Percentiles rank a stretch among this genome's conserved stretches.
These are phyloP conservation scores for Lytechinus variegatus DNA, from an alignment of 35 echinoderm and acorn worm species.

Conservation along the genomic window DNA sequence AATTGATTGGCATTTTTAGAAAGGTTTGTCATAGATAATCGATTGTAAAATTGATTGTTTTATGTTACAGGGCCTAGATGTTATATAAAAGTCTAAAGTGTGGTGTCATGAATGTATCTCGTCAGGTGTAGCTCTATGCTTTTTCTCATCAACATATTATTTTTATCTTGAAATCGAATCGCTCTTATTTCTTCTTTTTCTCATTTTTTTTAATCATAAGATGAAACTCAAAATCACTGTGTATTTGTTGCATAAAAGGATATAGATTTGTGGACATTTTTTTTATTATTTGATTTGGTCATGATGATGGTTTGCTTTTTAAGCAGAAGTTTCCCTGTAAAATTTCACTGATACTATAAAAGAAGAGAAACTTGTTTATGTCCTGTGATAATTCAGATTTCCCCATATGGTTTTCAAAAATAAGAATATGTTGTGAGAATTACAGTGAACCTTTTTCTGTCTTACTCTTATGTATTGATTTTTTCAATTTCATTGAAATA, in stretches of 20 bases:
- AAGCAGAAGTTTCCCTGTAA: neutral
- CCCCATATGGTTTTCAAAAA: too few relatives aligned
- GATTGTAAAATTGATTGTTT: neutral
- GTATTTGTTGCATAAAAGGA: neutral
- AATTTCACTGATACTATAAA: too few relatives aligned
- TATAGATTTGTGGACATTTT: neutral
- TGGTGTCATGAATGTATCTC: neutral
- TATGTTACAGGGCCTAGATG: neutral
- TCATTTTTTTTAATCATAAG: neutral
- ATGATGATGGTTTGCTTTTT: neutral
- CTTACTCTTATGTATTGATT: too few relatives aligned
- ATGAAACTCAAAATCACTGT: neutral
- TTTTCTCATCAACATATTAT: neutral
- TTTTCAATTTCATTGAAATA: too few relatives aligned
- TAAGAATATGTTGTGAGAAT: too few relatives aligned
- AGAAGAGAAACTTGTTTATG: too few relatives aligned
- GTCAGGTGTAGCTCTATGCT: neutral
- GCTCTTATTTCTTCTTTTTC: neutral
- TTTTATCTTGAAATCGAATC: neutral
- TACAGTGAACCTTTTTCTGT: too few relatives aligned
- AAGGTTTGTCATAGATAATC: too few relatives aligned
- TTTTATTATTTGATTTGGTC: neutral
- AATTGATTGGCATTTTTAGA: too few relatives aligned
- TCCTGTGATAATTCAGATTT: too few relatives aligned
- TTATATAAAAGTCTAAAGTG: neutral